These are phyloP conservation scores for Phrynocephalus vlangalii DNA, from an alignment of 2,797 vertebrate genomes.

Conservation along the genomic window DNA sequence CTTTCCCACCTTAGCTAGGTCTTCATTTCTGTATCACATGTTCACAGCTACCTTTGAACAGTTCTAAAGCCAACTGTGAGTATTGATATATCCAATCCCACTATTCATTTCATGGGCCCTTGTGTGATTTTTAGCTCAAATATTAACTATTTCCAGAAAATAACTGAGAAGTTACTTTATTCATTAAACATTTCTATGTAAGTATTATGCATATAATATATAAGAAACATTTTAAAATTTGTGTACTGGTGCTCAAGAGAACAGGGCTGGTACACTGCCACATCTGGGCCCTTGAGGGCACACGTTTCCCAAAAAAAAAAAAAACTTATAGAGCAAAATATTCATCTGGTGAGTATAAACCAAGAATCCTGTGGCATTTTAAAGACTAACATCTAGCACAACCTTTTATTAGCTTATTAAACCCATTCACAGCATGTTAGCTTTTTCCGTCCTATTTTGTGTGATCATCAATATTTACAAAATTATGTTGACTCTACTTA, in stretches of 20 bases:
- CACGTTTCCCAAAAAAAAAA: too few species aligned
- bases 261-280: too few species aligned
- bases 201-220: neutral
- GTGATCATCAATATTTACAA: slow-evolving; percentile 17
- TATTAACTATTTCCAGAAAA: neutral
- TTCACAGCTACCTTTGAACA: neutral
- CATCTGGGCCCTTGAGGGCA: too few species aligned
- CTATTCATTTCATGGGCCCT: too few species aligned
- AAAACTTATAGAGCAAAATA: neutral
- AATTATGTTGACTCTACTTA: neutral
- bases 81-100: too few species aligned
- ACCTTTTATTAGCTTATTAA: neutral
- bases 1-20: neutral
- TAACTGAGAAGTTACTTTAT: neutral
- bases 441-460: slow-evolving; percentile 37
- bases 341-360: neutral
- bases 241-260: too few species aligned
- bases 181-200: neutral
- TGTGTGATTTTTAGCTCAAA: too few species aligned
- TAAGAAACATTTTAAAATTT: too few species aligned
- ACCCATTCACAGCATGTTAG: neutral
- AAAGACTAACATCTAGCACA: neutral
- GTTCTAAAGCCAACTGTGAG: too few species aligned
- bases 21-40: neutral
- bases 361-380: neutral